Conservation (phyloP, 2,113 vertebrate genomes). For the Saccopteryx leptura region DNA sequence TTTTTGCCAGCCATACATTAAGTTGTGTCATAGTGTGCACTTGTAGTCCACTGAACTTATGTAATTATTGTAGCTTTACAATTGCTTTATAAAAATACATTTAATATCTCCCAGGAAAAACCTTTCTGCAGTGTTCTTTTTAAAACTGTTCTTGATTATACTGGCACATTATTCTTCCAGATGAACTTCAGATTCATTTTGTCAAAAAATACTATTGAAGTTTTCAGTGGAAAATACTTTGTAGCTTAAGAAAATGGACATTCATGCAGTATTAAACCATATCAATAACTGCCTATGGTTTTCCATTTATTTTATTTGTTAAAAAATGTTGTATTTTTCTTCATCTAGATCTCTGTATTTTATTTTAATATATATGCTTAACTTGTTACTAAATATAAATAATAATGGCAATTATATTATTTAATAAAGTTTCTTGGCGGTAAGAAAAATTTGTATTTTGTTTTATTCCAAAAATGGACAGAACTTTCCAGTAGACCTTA, state of each 20-base stretch:
- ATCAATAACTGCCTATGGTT: neutral
- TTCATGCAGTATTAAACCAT: neutral
- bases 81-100: constrained; percentile 55
- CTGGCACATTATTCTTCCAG: constrained; percentile 38
- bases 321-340: constrained; percentile 40
- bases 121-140: constrained; percentile 5
- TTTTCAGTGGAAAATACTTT: constrained; percentile 27
- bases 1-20: neutral
- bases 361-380: neutral
- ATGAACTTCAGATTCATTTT: constrained; percentile 56
- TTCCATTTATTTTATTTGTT: constrained; percentile 2
- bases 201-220: neutral
- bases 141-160: constrained; percentile 59
- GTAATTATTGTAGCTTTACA: constrained; percentile 27
- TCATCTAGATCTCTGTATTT: neutral
- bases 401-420: too few species aligned
- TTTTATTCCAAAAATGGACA: too few species aligned
- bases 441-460: too few species aligned
- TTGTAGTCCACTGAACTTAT: neutral
- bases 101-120: constrained; percentile 15
- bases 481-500: too few species aligned
- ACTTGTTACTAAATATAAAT: neutral
- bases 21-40: neutral
- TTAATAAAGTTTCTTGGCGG: too few species aligned
- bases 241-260: constrained; percentile 34